Conservation (phyloP, 2,888 invertebrate species). For the Cantharis flavilabris region DNA sequence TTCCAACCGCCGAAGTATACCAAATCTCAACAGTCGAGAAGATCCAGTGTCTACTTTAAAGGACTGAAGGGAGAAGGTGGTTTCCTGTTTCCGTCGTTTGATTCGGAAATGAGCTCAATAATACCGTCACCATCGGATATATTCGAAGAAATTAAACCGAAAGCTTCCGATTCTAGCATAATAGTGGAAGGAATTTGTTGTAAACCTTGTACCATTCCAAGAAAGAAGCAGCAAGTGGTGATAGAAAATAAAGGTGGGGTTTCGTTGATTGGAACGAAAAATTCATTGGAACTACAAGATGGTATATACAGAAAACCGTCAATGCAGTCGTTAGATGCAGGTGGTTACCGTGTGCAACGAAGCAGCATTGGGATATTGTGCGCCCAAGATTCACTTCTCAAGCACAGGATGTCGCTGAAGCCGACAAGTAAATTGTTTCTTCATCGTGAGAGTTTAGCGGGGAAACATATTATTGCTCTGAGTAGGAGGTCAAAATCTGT, state of each 20-base stretch:
- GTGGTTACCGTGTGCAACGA: not conserved
- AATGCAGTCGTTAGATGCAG: not conserved
- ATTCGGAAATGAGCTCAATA: not conserved
- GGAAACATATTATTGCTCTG: not conserved
- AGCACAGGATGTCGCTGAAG: conserved; percentile 12
- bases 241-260: not conserved
- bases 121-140: not conserved
- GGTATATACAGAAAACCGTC: not conserved
- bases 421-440: not conserved
- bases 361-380: not conserved
- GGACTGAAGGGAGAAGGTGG: not conserved
- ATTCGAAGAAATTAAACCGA: not conserved
- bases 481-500: not conserved
- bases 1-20: not conserved
- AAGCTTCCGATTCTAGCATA: not conserved
- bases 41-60: conserved; percentile 2
- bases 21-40: not conserved
- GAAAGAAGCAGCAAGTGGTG: not conserved
- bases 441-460: not conserved
- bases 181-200: conserved; percentile 2
- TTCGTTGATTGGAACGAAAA: conserved; percentile 2
- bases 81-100: conserved; percentile 4
- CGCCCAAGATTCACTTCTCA: conserved; percentile 5
- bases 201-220: not conserved
- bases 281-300: conserved; percentile 3